Conservation (phyloP, 2,888 invertebrate genomes). For the Keiferia lycopersicella region DNA sequence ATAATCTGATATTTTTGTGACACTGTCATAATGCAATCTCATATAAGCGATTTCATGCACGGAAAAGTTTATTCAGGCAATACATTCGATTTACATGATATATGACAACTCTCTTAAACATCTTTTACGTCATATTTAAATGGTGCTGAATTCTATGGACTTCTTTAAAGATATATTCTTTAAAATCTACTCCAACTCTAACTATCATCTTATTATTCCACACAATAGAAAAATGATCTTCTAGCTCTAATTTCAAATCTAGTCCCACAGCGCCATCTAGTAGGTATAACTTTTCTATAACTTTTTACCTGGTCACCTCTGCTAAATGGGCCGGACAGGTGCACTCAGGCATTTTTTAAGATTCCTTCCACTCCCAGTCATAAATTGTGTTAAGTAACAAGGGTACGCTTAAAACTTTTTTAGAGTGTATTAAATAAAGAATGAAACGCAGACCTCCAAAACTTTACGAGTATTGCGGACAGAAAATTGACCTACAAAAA, state of each 20-base stretch:
- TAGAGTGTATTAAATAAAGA: slow-evolving; percentile 62
- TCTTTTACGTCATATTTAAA: no score
- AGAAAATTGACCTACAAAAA: slow-evolving; percentile 25
- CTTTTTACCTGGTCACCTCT: slow-evolving; percentile 52
- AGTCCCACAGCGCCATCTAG: not conserved
- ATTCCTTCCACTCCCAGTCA: slow-evolving; percentile 57
- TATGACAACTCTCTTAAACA: no score
- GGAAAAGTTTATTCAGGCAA: no score
- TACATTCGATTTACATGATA: no score
- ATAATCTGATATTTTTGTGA: no score
- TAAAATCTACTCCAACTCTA: no score
- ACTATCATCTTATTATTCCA: no score
- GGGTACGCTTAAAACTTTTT: slow-evolving; percentile 66
- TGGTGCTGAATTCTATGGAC: no score
- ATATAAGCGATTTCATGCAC: no score
- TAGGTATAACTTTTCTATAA: not conserved
- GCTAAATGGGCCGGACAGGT: slow-evolving; percentile 72
- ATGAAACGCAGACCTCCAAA: slow-evolving; percentile 47
- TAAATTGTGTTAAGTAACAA: slow-evolving; percentile 73
- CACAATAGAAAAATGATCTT: no score
- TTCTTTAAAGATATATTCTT: no score
- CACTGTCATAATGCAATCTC: no score
- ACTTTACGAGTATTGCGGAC: slow-evolving; percentile 43
- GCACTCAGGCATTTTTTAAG: slow-evolving; percentile 68
- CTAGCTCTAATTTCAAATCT: not conserved